Conservation (phyloP, 2,888 invertebrate genomes). For the Agonum fuliginosum region DNA sequence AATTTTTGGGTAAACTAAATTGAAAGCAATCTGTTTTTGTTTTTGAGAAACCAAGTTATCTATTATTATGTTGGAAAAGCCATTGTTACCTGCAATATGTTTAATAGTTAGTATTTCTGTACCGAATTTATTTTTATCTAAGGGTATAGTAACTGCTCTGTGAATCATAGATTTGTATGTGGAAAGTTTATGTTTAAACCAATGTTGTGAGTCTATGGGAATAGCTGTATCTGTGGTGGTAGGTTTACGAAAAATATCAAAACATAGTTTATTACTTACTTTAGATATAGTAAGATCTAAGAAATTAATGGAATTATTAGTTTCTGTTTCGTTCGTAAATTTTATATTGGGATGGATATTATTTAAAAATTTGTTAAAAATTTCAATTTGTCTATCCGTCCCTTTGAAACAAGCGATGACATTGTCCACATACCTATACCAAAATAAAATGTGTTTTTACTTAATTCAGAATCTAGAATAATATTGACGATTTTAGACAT, state of each 20-base stretch:
- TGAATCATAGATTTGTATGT: not conserved
- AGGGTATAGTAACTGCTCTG: not conserved
- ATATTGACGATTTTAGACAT: not conserved
- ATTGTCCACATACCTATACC: not conserved
- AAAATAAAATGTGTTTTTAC: not conserved
- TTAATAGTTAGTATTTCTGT: not conserved
- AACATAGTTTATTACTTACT: not conserved
- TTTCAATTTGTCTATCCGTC: not conserved
- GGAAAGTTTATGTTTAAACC: not conserved
- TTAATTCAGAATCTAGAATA: not conserved
- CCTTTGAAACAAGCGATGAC: not conserved
- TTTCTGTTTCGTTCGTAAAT: slow-evolving; percentile 34
- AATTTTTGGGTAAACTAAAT: not conserved
- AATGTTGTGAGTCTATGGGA: not conserved
- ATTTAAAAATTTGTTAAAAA: not conserved
- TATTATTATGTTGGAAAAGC: not conserved
- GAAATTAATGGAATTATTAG: slow-evolving; percentile 26
- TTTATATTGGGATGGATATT: slow-evolving; percentile 12
- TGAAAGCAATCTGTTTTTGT: not conserved
- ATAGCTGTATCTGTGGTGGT: slow-evolving; percentile 5
- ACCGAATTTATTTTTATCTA: not conserved
- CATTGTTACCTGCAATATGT: not conserved
- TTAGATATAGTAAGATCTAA: slow-evolving; percentile 11
- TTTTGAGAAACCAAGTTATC: not conserved
- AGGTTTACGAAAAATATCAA: slow-evolving; percentile 4